A percentile compares a stretch with the other conserved stretches of the same genome.
Evolutionary conservation across 1,140 invertebrate genomes (phyloP).

Genomic region (Nylanderia fulva): DNA sequence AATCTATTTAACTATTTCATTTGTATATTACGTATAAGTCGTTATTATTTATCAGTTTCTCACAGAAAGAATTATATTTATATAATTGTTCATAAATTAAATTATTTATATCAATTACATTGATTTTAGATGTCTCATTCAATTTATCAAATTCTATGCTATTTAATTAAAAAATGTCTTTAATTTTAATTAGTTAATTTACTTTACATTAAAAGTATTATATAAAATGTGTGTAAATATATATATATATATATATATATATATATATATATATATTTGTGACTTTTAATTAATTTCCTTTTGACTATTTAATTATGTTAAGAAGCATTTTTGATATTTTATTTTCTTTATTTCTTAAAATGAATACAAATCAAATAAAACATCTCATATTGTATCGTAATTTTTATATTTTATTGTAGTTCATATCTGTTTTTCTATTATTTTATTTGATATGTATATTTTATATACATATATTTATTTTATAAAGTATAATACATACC

Average conservation of each 20-base stretch:
- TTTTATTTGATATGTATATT: neutral
- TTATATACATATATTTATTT: neutral
- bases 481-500: neutral
- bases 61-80: no score
- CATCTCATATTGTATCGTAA: neutral
- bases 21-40: no score
- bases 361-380: neutral
- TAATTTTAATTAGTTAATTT: neutral
- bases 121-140: neutral
- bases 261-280: no score
- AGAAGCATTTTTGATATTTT: neutral
- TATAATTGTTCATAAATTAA: no score
- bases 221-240: no score
- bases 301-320: conserved; percentile 14
- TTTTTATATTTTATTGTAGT: neutral
- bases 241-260: no score
- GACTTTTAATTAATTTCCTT: neutral
- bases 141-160: neutral
- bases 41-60: no score
- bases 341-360: neutral
- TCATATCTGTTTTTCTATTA: neutral
- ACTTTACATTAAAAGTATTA: neutral
- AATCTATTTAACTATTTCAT: no score
- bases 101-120: no score
- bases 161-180: neutral